Conservation (phyloP, 2,113 vertebrate species). For the Crotalus viridis region DNA sequence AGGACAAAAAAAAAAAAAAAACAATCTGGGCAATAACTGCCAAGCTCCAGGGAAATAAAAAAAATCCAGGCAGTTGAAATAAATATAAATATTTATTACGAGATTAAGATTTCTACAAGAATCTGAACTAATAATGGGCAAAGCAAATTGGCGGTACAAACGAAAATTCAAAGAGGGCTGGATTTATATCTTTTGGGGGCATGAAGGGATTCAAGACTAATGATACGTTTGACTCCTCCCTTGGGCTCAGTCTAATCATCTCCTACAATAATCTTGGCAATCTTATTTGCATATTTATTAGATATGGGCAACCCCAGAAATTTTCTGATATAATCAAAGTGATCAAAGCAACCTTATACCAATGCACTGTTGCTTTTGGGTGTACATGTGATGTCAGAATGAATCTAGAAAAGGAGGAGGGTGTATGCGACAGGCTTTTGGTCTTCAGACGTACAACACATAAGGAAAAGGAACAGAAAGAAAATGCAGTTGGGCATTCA, state of each 20-base stretch:
- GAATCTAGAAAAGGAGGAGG: not conserved
- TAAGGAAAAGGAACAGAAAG: not conserved
- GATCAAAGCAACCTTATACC: not conserved
- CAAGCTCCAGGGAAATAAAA: too few species aligned
- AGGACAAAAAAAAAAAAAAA: not conserved
- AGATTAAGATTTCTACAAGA: too few species aligned
- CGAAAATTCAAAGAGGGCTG: too few species aligned
- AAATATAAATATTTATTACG: too few species aligned
- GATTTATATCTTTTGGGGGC: too few species aligned
- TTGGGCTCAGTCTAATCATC: too few species aligned
- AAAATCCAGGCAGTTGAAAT: too few species aligned
- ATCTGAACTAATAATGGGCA: too few species aligned
- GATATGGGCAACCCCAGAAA: not conserved
- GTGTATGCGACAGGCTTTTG: not conserved
- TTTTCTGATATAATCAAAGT: not conserved
- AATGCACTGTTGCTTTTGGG: not conserved
- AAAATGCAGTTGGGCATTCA: not conserved
- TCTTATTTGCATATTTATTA: not conserved
- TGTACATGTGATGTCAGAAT: not conserved
- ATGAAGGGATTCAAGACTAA: too few species aligned
- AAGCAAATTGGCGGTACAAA: too few species aligned
- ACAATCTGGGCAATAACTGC: not conserved
- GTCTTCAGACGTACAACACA: not conserved
- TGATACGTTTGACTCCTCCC: too few species aligned
- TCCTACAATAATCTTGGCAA: not conserved